Evolutionary conservation across 1,140 invertebrate species (phyloP), one percentile per base, ranked within the genome.

Genomic region (Formica exsecta): DNA sequence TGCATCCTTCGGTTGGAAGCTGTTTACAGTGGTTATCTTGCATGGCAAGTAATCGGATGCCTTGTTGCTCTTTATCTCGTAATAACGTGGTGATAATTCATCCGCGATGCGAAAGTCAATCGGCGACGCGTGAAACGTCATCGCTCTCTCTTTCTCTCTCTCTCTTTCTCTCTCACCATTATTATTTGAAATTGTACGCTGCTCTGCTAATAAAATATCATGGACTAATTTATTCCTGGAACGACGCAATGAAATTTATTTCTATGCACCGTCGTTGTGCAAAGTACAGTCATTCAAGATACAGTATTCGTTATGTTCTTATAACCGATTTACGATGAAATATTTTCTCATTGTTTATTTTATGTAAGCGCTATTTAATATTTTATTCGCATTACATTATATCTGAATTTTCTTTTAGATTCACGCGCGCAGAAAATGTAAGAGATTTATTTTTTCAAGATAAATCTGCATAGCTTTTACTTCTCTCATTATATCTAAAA

Each of bases 51-150:
- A 80, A 38, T 83, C 79, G 68, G 16, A 13, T 61, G 54, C 38
- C 62, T 79, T 44, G 76, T 73, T 73, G 41, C 57, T n/a, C 66
- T 83, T 83, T 83, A 83, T 83, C 79, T 73, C 54, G 54, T 57
- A 74, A 83, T 83, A 73, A 57, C 57, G 38, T 25, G 54, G 9
- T 54, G 79, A 83, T 83, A 83, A 83, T 83, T 83, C 66, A 66
- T 73, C 68, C 25, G 62, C 79, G 79, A 83, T 83, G 79, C 54
- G 54, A 62, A 74, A 83, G 79, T 83, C 79, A 83, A 83, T 83
- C 79, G 79, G 38, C 68, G n/a, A 29, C 79, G 66, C 51, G 66
- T 36, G 68, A 8, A 81, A 19, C 66, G 79, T 22, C 54, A 44
- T 83, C 38, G 68, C 38, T 61, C 29, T 32, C 29, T 32, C 29